Evolutionary conservation across 92 coral and sea anemone species (phyloP).

Genomic region (Chrysogorgia sp.): DNA sequence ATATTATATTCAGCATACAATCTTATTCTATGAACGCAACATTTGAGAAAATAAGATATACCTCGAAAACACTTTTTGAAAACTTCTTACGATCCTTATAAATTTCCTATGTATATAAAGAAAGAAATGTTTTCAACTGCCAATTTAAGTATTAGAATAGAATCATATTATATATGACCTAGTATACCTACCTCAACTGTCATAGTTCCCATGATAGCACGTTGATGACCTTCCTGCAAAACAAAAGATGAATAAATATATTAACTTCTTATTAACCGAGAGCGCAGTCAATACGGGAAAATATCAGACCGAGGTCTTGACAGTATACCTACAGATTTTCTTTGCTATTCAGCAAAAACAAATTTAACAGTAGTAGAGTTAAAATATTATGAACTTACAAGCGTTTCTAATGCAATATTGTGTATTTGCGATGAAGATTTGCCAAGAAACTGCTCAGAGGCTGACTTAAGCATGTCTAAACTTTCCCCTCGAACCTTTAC

Average conservation of each 20-base stretch:
- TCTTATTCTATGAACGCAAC: no score
- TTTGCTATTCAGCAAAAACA: no score
- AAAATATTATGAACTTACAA: slow-evolving; percentile 57
- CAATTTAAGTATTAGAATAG: neutral
- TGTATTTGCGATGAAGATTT: slow-evolving; percentile 73
- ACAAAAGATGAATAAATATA: neutral
- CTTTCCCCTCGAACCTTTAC: slow-evolving; percentile 97
- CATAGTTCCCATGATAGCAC: slow-evolving; percentile 99
- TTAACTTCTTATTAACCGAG: neutral
- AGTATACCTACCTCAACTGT: slow-evolving; percentile 76
- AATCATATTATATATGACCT: neutral
- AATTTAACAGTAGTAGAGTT: neutral
- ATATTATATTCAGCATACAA: no score
- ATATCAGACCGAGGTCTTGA: no score
- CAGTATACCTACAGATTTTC: no score
- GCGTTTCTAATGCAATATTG: slow-evolving; percentile 87
- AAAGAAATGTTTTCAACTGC: neutral
- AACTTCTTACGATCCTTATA: slow-evolving; percentile 98
- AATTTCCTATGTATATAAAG: slow-evolving; percentile 74
- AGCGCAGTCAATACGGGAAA: no score
- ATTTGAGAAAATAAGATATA: slow-evolving; percentile 17
- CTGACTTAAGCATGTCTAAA: slow-evolving; percentile 93
- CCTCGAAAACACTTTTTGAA: slow-evolving; percentile 99
- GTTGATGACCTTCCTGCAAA: slow-evolving; percentile 89
- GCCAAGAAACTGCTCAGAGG: slow-evolving; percentile 98